These are phyloP conservation scores for Cryptoblepharus egeriae DNA, from an alignment of 2,797 vertebrate genomes.

Conservation along the genomic window DNA sequence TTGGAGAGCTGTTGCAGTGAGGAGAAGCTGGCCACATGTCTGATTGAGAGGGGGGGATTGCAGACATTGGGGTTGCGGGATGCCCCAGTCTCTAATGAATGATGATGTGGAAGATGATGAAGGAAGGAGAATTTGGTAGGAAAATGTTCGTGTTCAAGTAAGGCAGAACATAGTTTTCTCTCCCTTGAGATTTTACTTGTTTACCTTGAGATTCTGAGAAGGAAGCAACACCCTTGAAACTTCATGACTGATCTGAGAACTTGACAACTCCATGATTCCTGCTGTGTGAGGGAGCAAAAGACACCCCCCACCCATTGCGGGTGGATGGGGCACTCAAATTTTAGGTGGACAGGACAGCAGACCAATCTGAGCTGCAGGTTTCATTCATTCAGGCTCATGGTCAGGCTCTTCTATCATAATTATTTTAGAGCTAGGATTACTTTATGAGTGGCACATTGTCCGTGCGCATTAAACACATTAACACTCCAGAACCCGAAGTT, in stretches of 20 bases:
- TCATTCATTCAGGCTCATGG: too few species aligned
- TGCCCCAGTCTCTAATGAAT: too few species aligned
- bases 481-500: too few species aligned
- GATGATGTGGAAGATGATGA: too few species aligned
- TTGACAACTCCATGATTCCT: background rate
- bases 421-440: too few species aligned
- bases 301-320: background rate
- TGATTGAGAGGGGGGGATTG: background rate
- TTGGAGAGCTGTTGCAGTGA: too few species aligned
- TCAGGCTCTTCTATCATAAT: too few species aligned
- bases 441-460: background rate
- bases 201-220: background rate
- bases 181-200: background rate
- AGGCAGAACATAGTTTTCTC: background rate
- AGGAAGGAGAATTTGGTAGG: background rate
- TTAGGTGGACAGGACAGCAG: background rate
- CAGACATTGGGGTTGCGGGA: too few species aligned
- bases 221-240: background rate
- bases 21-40: background rate
- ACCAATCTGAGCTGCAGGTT: too few species aligned
- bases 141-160: background rate
- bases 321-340: background rate
- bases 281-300: too few species aligned
- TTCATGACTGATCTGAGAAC: background rate
- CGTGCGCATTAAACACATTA: too few species aligned